phyloP scores from a whole-genome alignment of 2,797 vertebrate species.

The Parambassis ranga region DNA sequence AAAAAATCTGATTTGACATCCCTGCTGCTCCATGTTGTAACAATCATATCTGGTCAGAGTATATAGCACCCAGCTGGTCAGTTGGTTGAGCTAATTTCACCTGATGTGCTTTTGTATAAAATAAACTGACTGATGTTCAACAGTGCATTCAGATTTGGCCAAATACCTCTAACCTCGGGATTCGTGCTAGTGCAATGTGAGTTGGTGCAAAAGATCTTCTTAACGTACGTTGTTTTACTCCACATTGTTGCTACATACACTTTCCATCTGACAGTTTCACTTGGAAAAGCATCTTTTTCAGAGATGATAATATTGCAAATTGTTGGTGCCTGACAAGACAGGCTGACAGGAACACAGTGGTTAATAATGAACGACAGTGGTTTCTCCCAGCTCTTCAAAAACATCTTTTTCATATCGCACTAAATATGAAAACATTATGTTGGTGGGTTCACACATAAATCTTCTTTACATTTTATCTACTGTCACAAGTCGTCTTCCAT shows the following conservation, averaged over 20 bases:
- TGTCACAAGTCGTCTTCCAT: constrained; percentile 46
- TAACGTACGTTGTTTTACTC: not conserved
- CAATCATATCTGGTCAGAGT: not conserved
- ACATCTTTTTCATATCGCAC: too few species aligned
- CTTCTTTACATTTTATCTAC: not conserved
- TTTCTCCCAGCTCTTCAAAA: not conserved
- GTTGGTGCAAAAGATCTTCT: not conserved
- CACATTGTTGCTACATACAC: not conserved
- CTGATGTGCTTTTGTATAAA: not conserved
- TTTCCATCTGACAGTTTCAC: not conserved
- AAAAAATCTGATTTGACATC: not conserved
- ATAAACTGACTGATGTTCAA: not conserved
- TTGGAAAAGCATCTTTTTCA: not conserved
- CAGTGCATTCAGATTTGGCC: not conserved
- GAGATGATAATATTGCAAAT: not conserved
- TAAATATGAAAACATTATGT: too few species aligned
- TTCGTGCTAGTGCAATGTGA: not conserved
- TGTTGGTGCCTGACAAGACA: not conserved
- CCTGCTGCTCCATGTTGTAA: not conserved
- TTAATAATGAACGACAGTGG: not conserved
- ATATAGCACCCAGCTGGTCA: not conserved
- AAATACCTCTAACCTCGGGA: too few species aligned
- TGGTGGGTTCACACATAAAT: too few species aligned
- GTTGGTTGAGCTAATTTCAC: not conserved
- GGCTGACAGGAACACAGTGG: not conserved